Percentiles rank a stretch among this genome's conserved stretches.
phyloP scores from a whole-genome alignment of 64 coral and sea anemone species.

The Montipora sp. region DNA sequence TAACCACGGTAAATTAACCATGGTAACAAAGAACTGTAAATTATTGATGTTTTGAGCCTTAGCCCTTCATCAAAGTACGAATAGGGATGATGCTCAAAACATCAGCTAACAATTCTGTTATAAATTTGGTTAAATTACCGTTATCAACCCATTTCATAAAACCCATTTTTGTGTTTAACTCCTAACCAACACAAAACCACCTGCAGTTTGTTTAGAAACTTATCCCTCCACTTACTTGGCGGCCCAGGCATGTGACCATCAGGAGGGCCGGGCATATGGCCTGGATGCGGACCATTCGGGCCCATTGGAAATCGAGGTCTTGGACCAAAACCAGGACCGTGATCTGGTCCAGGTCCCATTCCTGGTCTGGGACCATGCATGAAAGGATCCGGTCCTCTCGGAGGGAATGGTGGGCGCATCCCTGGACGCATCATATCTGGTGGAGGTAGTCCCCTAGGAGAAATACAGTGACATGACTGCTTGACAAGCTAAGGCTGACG shows the following conservation, averaged over 20 bases:
- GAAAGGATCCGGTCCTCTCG: conserved; percentile 36
- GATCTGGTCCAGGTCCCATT: conserved; percentile 14
- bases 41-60: too few relatives aligned
- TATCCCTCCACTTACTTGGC: not conserved
- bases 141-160: too few relatives aligned
- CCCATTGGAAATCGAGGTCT: conserved; percentile 38
- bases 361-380: conserved; percentile 51
- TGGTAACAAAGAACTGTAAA: too few relatives aligned
- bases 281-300: conserved; percentile 35
- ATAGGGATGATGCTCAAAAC: too few relatives aligned
- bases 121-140: too few relatives aligned
- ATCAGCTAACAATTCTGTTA: too few relatives aligned
- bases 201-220: too few relatives aligned
- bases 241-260: not conserved
- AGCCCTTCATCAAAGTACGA: too few relatives aligned
- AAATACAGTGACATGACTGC: not conserved
- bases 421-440: conserved; percentile 40
- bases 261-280: conserved; percentile 54
- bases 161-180: too few relatives aligned
- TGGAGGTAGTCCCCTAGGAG: conserved; percentile 14
- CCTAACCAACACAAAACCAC: too few relatives aligned
- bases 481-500: too few relatives aligned
- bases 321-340: conserved; percentile 42
- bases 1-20: too few relatives aligned
- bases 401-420: conserved; percentile 17